These are phyloP conservation scores for Aphis craccivora DNA, from an alignment of 1,140 invertebrate species.

Conservation along the genomic window DNA sequence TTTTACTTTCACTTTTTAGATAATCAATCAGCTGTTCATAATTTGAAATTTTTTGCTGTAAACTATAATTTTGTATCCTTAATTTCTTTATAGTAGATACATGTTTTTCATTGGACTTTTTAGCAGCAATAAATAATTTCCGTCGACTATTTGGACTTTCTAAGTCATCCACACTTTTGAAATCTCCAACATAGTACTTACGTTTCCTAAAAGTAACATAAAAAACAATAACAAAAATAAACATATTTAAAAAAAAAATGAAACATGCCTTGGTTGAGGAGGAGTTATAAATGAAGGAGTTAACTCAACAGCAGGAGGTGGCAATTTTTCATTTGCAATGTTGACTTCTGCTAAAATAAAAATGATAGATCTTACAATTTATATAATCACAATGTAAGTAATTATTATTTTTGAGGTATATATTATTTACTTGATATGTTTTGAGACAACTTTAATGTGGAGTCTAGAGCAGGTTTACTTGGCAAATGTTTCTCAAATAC, in stretches of 20 bases:
- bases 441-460: too few species aligned
- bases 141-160: not conserved
- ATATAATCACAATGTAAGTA: too few species aligned
- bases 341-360: too few species aligned
- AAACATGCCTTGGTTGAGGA: not conserved
- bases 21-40: not conserved
- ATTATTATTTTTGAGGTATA: too few species aligned
- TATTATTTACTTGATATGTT: too few species aligned
- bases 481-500: too few species aligned
- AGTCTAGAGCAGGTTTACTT: too few species aligned
- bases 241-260: not conserved
- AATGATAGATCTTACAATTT: too few species aligned
- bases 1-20: not conserved
- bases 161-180: not conserved
- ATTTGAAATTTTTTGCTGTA: not conserved
- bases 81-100: not conserved
- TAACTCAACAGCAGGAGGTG: too few species aligned
- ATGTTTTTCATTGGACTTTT: not conserved
- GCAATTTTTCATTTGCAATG: too few species aligned
- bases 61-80: not conserved
- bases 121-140: not conserved
- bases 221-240: not conserved
- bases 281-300: not conserved
- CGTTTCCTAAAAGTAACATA: not conserved
- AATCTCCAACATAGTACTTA: not conserved